Evolutionary conservation across 2,888 invertebrate species (phyloP), one percentile per base, ranked within the genome.

Genomic region (Punctoribates punctum): DNA sequence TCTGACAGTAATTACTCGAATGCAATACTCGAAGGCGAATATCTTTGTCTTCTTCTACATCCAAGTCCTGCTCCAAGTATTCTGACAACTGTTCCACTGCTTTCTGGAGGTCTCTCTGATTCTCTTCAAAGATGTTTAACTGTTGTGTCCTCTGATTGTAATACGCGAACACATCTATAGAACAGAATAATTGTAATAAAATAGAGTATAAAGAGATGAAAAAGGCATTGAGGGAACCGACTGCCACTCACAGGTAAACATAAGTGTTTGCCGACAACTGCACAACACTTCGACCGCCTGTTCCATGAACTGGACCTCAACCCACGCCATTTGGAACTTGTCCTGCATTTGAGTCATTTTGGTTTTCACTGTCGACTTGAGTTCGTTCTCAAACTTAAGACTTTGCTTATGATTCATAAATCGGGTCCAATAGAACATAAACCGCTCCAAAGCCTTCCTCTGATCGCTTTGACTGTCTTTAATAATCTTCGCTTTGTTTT

Each of bases 341-440:
- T 96, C 95, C 84, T 98, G 98, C 97, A 98, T 96, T 86, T 96
- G 96, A 84, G 97, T 96, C 97, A 98, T 98, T 87, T 97, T 98
- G 84, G 92, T 91, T 85, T 96, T 94, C 77, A 97, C 93, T 78
- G 93, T 92, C 9, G 94, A 93, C 86, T 96, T 96, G 77, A 98
- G 88, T 83, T 97, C 97, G 85, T 91, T 90, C 87, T 99, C 98
- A 86, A 98, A 95, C 85, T 95, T 95, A 82, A 98, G 88, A 80
- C 95, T 96, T 85, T 96, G 96, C 93, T 96, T 96, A 86, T 98
- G 98, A 86, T 98, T 98, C 93, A 96, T 96, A 85, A 96, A 98
- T 78, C 98, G 91, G 87, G 97, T 98, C 86, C 96, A 98, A 86
- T 98, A 99, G 87, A 97, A 97, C 81, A 99, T 87, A 86, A 98